Evolutionary conservation across 2,797 vertebrate genomes (phyloP).

Genomic region (Acipenser ruthenus): DNA sequence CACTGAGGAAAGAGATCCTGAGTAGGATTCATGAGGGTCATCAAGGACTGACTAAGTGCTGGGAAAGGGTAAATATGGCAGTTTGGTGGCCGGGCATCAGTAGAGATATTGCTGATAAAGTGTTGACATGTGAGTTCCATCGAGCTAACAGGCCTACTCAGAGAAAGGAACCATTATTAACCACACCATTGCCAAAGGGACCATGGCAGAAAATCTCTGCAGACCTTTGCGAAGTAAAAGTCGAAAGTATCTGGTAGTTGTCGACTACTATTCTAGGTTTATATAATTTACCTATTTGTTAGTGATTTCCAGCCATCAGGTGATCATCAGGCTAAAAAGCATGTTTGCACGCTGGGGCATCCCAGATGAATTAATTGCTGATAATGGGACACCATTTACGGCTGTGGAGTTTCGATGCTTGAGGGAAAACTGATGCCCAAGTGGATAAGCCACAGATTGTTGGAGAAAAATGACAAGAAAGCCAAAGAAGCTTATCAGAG

Average conservation of each 20-base stretch:
- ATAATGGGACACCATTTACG: too few relatives aligned
- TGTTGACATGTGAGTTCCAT: neutral
- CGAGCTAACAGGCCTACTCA: conserved; percentile 6
- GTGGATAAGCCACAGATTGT: neutral
- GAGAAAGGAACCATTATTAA: conserved; percentile 6
- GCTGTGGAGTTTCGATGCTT: neutral
- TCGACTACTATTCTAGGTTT: neutral
- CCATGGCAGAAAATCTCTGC: conserved; percentile 4
- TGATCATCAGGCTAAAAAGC: too few relatives aligned
- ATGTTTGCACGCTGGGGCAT: too few relatives aligned
- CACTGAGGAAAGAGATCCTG: too few relatives aligned
- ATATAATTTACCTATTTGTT: too few relatives aligned
- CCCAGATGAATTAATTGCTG: too few relatives aligned
- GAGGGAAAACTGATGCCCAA: neutral
- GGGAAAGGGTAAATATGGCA: too few relatives aligned
- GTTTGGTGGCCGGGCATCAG: too few relatives aligned
- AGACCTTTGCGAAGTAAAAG: neutral
- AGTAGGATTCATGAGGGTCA: too few relatives aligned
- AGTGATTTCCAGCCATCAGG: too few relatives aligned
- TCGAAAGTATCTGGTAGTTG: neutral
- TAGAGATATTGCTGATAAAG: neutral
- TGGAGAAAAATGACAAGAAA: neutral
- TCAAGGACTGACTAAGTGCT: too few relatives aligned
- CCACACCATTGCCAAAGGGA: conserved; percentile 1
- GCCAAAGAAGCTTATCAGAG: neutral